Conservation (phyloP, 1,140 invertebrate genomes). For the Drosophila repletoides region DNA sequence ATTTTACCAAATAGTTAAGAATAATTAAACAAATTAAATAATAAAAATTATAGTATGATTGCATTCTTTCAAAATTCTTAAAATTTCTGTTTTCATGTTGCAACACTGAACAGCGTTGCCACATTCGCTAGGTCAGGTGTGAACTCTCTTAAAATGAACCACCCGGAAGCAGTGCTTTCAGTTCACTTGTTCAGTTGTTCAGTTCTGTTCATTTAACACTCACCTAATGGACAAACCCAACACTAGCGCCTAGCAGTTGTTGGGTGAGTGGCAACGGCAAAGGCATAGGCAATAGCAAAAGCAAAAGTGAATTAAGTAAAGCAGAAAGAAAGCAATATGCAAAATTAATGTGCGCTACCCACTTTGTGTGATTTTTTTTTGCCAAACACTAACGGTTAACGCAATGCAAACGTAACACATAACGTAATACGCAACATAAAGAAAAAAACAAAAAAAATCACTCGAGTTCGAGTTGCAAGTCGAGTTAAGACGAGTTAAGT, state of each 20-base stretch:
- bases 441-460: slow-evolving; percentile 10
- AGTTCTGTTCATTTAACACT: slow-evolving; percentile 16
- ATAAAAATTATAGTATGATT: too few relatives aligned
- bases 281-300: slow-evolving; percentile 37
- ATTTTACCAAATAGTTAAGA: too few relatives aligned
- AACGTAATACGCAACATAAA: slow-evolving; percentile 10
- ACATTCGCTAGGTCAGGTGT: background rate
- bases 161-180: slow-evolving; percentile 3
- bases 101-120: slow-evolving; percentile 1
- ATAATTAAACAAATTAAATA: too few relatives aligned
- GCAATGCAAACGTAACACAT: slow-evolving; percentile 22
- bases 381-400: slow-evolving; percentile 19
- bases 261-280: slow-evolving; percentile 33
- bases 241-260: slow-evolving; percentile 42
- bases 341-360: slow-evolving; percentile 40
- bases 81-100: background rate
- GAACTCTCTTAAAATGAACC: slow-evolving; percentile 1
- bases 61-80: too few relatives aligned
- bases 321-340: slow-evolving; percentile 34
- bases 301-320: slow-evolving; percentile 43
- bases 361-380: slow-evolving; percentile 31
- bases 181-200: slow-evolving; percentile 13
- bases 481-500: slow-evolving; percentile 11
- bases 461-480: slow-evolving; percentile 7
- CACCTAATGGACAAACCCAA: slow-evolving; percentile 33